Evolutionary conservation across 2,113 vertebrate species (phyloP).

Genomic region (Orcinus orca): DNA sequence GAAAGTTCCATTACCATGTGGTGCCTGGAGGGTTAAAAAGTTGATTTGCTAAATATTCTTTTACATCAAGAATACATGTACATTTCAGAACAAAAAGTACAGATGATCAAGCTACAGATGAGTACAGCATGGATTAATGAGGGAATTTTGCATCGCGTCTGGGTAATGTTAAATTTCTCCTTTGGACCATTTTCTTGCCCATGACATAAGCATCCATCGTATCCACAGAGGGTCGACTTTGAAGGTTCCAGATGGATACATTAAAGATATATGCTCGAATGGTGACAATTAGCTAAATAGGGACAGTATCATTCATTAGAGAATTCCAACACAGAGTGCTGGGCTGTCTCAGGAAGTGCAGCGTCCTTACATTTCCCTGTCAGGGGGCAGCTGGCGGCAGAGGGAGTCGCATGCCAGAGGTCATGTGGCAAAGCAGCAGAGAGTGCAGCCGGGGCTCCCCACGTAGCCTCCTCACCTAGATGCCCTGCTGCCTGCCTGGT

Average conservation of each 20-base stretch:
- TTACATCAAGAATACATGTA: not conserved
- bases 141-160: not conserved
- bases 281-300: not conserved
- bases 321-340: not conserved
- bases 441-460: not conserved
- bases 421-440: not conserved
- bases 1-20: not conserved
- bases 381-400: not conserved
- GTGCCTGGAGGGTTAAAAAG: not conserved
- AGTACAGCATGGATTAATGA: not conserved
- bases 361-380: not conserved
- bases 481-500: not conserved
- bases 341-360: not conserved
- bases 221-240: not conserved
- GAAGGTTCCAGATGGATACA: conserved; percentile 9
- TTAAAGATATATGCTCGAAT: not conserved
- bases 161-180: not conserved
- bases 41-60: not conserved
- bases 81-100: not conserved
- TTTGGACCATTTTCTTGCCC: not conserved
- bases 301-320: not conserved
- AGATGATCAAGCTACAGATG: not conserved
- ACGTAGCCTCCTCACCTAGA: not conserved
- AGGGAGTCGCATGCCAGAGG: not conserved
- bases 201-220: not conserved